These are phyloP conservation scores for Drosophila planitibia DNA, from an alignment of 2,888 invertebrate genomes.

Conservation along the genomic window DNA sequence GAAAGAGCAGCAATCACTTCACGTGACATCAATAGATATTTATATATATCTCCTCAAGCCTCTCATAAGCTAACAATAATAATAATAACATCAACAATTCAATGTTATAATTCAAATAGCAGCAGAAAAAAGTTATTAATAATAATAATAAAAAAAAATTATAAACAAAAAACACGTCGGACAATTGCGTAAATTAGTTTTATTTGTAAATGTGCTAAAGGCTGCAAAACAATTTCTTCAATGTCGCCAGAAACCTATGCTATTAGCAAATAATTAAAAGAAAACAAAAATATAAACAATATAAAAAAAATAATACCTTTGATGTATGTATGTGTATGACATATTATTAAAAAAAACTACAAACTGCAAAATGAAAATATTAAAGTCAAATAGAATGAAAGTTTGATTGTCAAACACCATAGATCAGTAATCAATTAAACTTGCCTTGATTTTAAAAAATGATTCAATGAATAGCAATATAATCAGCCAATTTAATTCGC, in stretches of 20 bases:
- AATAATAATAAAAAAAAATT: constrained; percentile 60
- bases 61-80: constrained; percentile 67
- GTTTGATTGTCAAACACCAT: constrained; percentile 10
- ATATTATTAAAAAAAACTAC: constrained; percentile 11
- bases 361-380: background rate
- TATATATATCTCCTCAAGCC: constrained; percentile 57
- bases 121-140: constrained; percentile 65
- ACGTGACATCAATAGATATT: constrained; percentile 46
- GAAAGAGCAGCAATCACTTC: constrained; percentile 27
- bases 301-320: constrained; percentile 23
- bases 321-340: constrained; percentile 32
- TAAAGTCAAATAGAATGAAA: constrained; percentile 16
- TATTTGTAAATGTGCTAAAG: constrained; percentile 45
- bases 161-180: constrained; percentile 24
- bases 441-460: constrained; percentile 43
- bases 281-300: constrained; percentile 3
- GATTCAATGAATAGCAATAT: constrained; percentile 18
- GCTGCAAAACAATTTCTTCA: constrained; percentile 33
- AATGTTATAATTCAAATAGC: constrained; percentile 73
- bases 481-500: constrained; percentile 34
- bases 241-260: constrained; percentile 17
- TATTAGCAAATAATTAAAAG: constrained; percentile 16
- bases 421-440: constrained; percentile 31
- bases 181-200: constrained; percentile 65
- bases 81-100: constrained; percentile 45